Conservation (phyloP, 2,888 invertebrate genomes). For the Spilosoma lubricipeda region DNA sequence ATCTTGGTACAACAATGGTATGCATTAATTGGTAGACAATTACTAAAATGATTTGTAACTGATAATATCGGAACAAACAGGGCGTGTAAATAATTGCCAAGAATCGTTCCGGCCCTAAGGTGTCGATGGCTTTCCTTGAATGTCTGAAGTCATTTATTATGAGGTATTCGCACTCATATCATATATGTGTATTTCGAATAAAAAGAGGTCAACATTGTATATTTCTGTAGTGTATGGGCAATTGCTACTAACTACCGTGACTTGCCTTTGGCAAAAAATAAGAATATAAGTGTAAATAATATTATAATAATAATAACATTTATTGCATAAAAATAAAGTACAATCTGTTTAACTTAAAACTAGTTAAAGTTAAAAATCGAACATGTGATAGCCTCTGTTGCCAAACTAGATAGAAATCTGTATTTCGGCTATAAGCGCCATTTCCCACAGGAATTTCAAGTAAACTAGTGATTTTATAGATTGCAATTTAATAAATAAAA, state of each 20-base stretch:
- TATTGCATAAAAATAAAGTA: no score
- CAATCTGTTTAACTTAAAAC: no score
- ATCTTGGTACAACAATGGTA: conserved; percentile 52
- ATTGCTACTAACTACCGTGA: not conserved
- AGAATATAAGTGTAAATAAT: no score
- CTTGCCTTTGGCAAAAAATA: not conserved
- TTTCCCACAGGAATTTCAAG: no score
- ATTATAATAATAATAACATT: no score
- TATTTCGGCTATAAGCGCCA: no score
- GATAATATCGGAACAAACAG: conserved; percentile 49
- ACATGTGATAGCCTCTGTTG: no score
- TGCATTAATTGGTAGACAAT: conserved; percentile 66
- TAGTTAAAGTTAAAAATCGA: no score
- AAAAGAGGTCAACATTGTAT: not conserved
- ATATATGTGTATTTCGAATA: not conserved
- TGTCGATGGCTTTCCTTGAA: conserved; percentile 15
- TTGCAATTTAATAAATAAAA: no score
- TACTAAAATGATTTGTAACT: conserved; percentile 66
- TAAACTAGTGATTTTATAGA: no score
- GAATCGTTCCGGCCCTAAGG: conserved; percentile 47
- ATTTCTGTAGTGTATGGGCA: not conserved
- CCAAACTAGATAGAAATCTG: no score
- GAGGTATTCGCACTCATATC: conserved; percentile 5
- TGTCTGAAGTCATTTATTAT: conserved; percentile 9
- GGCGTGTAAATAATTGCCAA: conserved; percentile 60